Base-by-base conservation (phyloP, 64 coral and sea anemone species). In the Cladopsammia gracilis region DNA sequence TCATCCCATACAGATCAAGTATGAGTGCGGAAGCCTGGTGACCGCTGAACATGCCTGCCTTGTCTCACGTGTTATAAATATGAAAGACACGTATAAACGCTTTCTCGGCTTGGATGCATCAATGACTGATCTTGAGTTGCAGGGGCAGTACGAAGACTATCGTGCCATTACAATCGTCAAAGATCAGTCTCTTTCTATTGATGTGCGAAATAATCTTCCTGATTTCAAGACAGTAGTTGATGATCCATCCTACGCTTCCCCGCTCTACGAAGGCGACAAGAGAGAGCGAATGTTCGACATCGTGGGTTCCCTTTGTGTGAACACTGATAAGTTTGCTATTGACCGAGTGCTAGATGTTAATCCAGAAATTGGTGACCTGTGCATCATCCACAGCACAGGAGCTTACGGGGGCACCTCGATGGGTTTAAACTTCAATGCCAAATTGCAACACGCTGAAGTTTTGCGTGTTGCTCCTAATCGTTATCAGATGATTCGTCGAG, bases 341-440 rank as follows among this genome's bases (percentile, higher is more conserved):
- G 62, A 86, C 45, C 58, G 64, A 8, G 26, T 25, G n/a, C 18
- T 86, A 12, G 53, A 54, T 77, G 22, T 77, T 12, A 77, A 77
- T 77, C 83, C 83, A 22, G 43, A 70, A 70, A 86, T 86, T 10
- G 83, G 62, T 22, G 83, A 86, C 22, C 49, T 71, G 5, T 25
- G 64, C 22, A 53, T 65, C 52, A 25, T 86, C 18, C 64, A 86
- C 64, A 24, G 18, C 15, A 59, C 47, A 3, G 62, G 83, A 22
- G 83, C 64, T 6, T 71, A 86, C n/a, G n/a, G 19, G 13, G 76
- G 64, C 0, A 25, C 26, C 43, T 10, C 83, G 10, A 61, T 48
- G 62, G 42, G 60, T 62, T 85, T 66, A 22, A 58, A 65, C 19
- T 85, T 66, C 26, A 85, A 85, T 23, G 42, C 16, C 19, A 64